Conservation (phyloP, 2,113 vertebrate species). For the Spermophilus dauricus region DNA sequence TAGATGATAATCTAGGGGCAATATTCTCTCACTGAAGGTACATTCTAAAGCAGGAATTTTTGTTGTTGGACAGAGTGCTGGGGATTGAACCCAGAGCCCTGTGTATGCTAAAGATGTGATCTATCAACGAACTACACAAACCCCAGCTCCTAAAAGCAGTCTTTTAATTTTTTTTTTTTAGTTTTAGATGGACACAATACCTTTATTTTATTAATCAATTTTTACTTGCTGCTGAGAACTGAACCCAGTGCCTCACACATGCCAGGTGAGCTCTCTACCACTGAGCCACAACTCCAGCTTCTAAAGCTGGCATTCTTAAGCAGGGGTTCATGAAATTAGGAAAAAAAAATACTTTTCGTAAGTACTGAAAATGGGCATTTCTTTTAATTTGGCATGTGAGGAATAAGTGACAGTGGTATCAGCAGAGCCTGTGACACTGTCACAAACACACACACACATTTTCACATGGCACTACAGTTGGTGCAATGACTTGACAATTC, state of each 20-base stretch:
- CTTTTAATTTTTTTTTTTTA: too few relatives aligned
- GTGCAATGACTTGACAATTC: not conserved
- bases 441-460: not conserved
- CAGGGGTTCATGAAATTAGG: not conserved
- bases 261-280: too few relatives aligned
- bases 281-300: too few relatives aligned
- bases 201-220: too few relatives aligned
- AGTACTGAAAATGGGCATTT: not conserved
- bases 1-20: not conserved
- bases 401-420: too few relatives aligned
- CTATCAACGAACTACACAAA: not conserved
- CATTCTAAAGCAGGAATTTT: not conserved
- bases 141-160: too few relatives aligned
- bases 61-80: not conserved
- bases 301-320: not conserved
- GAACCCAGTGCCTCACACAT: too few relatives aligned
- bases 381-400: not conserved
- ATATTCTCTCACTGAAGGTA: not conserved
- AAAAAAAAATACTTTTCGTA: not conserved
- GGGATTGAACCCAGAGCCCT: not conserved
- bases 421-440: not conserved
- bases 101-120: not conserved
- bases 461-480: not conserved
- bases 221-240: too few relatives aligned
- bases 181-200: too few relatives aligned